phyloP scores from a whole-genome alignment of 2,113 vertebrate genomes.

The Taurulus bubalis region DNA sequence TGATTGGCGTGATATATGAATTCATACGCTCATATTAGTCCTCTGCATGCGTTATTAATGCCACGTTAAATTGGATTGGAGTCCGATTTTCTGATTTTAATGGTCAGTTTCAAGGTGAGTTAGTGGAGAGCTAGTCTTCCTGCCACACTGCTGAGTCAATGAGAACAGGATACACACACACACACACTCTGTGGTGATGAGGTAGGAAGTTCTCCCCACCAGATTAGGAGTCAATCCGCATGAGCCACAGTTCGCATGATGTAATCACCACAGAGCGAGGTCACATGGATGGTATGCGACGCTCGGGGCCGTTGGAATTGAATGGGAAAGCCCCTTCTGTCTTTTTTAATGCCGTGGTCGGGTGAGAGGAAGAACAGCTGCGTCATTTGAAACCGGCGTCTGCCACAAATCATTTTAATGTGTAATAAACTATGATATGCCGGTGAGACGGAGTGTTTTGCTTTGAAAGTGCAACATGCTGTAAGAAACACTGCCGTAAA shows the following conservation, averaged over 20 bases:
- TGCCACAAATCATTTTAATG: constrained; percentile 38
- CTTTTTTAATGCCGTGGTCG: constrained; percentile 46
- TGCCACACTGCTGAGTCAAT: constrained; percentile 46
- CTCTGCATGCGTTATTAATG: not conserved
- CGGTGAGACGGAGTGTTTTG: not conserved
- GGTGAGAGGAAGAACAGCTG: constrained; percentile 64
- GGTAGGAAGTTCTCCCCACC: constrained; percentile 62
- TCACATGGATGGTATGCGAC: constrained; percentile 58
- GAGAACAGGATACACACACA: not conserved
- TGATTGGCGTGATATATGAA: not conserved
- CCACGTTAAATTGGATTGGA: not conserved
- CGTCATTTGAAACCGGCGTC: constrained; percentile 13
- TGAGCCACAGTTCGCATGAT: constrained; percentile 71
- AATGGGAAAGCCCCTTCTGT: constrained; percentile 66
- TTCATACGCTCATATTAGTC: not conserved
- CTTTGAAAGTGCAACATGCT: not conserved
- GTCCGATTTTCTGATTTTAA: not conserved
- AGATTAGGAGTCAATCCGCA: constrained; percentile 71
- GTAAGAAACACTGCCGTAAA: not conserved
- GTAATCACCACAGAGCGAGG: constrained; percentile 64
- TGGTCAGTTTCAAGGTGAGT: not conserved
- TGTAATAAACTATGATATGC: not conserved
- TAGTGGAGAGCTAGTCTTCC: not conserved
- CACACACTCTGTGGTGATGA: constrained; percentile 32
- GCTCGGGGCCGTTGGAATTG: constrained; percentile 15